These are phyloP conservation scores for Crotalus helleri DNA, from an alignment of 2,113 vertebrate genomes.

Conservation along the genomic window DNA sequence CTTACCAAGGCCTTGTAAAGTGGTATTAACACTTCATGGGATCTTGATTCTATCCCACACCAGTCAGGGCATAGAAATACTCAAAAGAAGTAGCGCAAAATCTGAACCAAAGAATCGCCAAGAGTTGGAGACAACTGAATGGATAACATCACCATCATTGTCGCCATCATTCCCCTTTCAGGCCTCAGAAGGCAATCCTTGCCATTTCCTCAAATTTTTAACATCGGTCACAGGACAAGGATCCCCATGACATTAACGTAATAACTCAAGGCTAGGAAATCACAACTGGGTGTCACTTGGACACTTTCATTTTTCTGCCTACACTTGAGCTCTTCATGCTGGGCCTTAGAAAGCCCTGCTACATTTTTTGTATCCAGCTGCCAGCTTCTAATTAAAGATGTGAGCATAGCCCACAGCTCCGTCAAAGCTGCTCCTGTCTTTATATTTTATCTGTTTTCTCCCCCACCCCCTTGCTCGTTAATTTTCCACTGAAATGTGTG, in stretches of 20 bases:
- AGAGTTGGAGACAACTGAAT: neutral
- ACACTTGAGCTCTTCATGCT: slow-evolving; percentile 47
- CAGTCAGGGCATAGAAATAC: neutral
- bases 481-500: slow-evolving; percentile 27
- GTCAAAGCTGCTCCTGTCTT: slow-evolving; percentile 26
- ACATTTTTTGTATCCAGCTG: slow-evolving; percentile 31
- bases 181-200: neutral
- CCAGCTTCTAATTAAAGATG: slow-evolving; percentile 53
- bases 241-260: slow-evolving; percentile 15
- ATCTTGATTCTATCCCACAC: too few relatives aligned
- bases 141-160: neutral
- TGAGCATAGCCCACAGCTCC: neutral
- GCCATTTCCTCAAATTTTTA: neutral
- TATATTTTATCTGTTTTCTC: slow-evolving; percentile 33
- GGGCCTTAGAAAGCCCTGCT: slow-evolving; percentile 4
- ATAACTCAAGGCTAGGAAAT: slow-evolving; percentile 46
- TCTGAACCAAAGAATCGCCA: neutral
- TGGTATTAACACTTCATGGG: too few relatives aligned
- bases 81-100: neutral
- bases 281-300: neutral
- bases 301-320: slow-evolving; percentile 34
- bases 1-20: too few relatives aligned
- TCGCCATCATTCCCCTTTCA: neutral
- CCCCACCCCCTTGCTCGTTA: neutral
- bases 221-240: neutral